Evolutionary conservation across 1,140 invertebrate species (phyloP).

Genomic region (Heliconius hermathena): DNA sequence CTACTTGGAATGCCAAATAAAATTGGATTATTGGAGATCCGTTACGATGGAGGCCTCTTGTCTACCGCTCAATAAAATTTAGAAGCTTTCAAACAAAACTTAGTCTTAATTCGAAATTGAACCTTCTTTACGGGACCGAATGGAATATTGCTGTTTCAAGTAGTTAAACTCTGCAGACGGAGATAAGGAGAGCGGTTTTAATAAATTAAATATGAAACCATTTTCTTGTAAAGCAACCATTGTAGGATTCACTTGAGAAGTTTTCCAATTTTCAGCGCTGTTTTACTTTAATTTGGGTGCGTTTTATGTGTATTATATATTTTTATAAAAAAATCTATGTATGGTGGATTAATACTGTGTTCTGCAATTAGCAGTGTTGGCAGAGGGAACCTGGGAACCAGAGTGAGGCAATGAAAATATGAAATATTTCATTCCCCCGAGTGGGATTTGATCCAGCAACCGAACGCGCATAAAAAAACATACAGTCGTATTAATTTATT

Average conservation of each 20-base stretch:
- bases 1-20: slow-evolving; percentile 27
- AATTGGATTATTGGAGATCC: slow-evolving; percentile 35
- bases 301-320: neutral
- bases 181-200: slow-evolving; percentile 18
- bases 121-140: slow-evolving; percentile 18
- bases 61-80: slow-evolving; percentile 25
- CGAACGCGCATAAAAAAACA: too few species aligned
- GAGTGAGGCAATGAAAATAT: too few species aligned
- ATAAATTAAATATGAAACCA: slow-evolving; percentile 13
- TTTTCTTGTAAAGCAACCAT: slow-evolving; percentile 2
- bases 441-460: too few species aligned
- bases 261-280: neutral
- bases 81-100: slow-evolving; percentile 24
- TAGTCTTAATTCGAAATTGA: slow-evolving; percentile 25
- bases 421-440: too few species aligned
- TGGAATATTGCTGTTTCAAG: slow-evolving; percentile 19
- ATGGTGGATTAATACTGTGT: too few species aligned
- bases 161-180: slow-evolving; percentile 16
- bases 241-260: neutral
- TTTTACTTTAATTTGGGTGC: neutral
- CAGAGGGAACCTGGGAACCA: too few species aligned
- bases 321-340: neutral
- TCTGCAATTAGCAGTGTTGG: too few species aligned
- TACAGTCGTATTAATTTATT: too few species aligned
- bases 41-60: slow-evolving; percentile 31